These are phyloP conservation scores for Yponomeuta sedellus DNA, from an alignment of 2,888 invertebrate species.

Conservation along the genomic window DNA sequence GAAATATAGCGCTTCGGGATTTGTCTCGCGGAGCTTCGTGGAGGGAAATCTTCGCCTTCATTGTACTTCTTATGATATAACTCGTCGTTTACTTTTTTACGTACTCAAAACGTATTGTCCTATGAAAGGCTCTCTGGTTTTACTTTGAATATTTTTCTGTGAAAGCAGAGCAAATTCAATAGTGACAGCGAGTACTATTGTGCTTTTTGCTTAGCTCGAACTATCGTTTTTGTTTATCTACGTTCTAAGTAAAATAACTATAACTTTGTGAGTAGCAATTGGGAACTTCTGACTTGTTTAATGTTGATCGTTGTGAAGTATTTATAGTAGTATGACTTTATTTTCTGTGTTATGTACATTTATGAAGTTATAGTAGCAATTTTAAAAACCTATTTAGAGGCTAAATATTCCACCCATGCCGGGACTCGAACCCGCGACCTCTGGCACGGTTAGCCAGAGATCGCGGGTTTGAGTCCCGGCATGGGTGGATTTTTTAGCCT, in stretches of 20 bases:
- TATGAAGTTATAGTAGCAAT: too few relatives aligned
- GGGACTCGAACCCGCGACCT: too few relatives aligned
- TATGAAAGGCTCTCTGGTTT: background rate
- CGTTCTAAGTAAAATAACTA: background rate
- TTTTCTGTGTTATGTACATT: too few relatives aligned
- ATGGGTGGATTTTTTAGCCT: too few relatives aligned
- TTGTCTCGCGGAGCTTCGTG: constrained; percentile 4
- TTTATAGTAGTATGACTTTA: too few relatives aligned
- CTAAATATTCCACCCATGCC: too few relatives aligned
- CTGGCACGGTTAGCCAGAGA: too few relatives aligned
- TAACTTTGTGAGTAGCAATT: too few relatives aligned
- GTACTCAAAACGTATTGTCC: background rate
- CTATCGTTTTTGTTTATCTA: background rate
- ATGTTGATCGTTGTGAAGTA: too few relatives aligned
- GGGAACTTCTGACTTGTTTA: too few relatives aligned
- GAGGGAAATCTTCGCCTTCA: constrained; percentile 8
- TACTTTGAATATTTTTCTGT: background rate
- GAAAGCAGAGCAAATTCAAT: background rate
- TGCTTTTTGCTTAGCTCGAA: background rate
- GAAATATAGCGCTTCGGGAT: constrained; percentile 13
- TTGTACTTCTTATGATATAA: constrained; percentile 8
- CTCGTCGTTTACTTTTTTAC: constrained; percentile 1
- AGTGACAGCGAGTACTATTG: background rate
- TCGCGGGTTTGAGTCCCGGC: too few relatives aligned
- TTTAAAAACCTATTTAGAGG: too few relatives aligned